Base-by-base conservation (phyloP, 30 jellyfish, hydroid and myxozoan genomes). In the Hydra vulgaris region DNA sequence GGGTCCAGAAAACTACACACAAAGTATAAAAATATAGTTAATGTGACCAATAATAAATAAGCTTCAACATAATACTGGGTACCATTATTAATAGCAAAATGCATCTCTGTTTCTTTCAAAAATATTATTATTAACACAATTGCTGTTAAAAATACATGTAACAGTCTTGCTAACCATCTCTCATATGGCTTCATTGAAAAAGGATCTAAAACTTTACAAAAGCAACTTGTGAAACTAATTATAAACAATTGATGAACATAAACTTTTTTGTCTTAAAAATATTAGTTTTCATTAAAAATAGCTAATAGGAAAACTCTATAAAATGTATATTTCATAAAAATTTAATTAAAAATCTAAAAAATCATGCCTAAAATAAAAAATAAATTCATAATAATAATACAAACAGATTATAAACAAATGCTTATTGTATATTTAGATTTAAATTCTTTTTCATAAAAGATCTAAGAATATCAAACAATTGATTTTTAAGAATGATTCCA, bases 81-180 rank as follows among this genome's bases (percentile, higher is more conserved):
- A n/a, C 86, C 96, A 66, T 77, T 74, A 66, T 92, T 86, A 21
- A 92, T 24, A 21, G 92, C 80, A 53, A 70, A 67, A 66, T 74
- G 70, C 19, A 91, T 66, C 19, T 86, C 95, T 26, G 99, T 87
- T 73, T 94, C 96, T 81, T 94, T 94, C 8, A 94, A 67, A 53
- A 94, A 83, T 15, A 94, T 80, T 27, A 85, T 79, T 20, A 88
- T 56, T 20, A 88, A 82, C 25, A 94, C 95, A 15, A 86, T 82
- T 0, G 88, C 74, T 12, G 96, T 94, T 26, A 94, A 81, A n/a
- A 94, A 68, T 25, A 88, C 67, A 71, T 94, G 99, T 25, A 88
- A 94, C 25, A 83, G 75, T 27, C 99, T 78, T 22, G 96, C 96
- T 19, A 88, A 79, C 99, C 99, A 94, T 25, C 90, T 72, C 22